These are phyloP conservation scores for Drosophila eugracilis DNA, from an alignment of 1,140 invertebrate genomes.

Conservation along the genomic window DNA sequence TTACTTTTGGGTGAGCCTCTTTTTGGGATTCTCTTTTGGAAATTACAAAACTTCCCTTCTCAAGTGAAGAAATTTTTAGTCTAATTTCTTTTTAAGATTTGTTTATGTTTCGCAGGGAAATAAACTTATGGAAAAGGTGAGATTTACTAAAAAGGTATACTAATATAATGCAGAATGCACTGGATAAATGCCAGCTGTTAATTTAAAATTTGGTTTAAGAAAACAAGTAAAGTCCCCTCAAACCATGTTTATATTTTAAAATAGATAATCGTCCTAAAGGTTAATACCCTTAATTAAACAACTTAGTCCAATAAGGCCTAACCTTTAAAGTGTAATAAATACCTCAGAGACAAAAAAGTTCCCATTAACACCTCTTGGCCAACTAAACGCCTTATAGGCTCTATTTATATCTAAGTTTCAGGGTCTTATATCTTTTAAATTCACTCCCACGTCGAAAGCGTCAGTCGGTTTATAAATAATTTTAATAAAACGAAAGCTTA, in stretches of 20 bases:
- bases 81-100: conserved; percentile 19
- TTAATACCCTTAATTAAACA: too few relatives aligned
- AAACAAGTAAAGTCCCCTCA: too few relatives aligned
- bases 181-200: too few relatives aligned
- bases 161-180: too few relatives aligned
- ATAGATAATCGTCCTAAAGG: too few relatives aligned
- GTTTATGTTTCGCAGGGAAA: not conserved
- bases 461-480: conserved; percentile 34
- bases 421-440: not conserved
- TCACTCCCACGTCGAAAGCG: conserved; percentile 2
- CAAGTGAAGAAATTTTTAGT: conserved; percentile 23
- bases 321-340: too few relatives aligned
- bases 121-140: not conserved
- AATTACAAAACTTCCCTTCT: not conserved
- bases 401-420: conserved; percentile 7
- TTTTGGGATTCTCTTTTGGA: not conserved
- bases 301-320: too few relatives aligned
- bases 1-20: conserved; percentile 10
- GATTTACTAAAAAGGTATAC: too few relatives aligned
- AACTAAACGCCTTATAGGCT: not conserved
- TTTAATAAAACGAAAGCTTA: conserved; percentile 32
- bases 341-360: not conserved
- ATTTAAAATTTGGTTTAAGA: too few relatives aligned
- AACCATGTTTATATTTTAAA: too few relatives aligned
- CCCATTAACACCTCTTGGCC: not conserved